Evolutionary conservation across 2,888 invertebrate genomes (phyloP), one percentile per base, ranked within the genome.

Genomic region (Drosophila nr. fundita): DNA sequence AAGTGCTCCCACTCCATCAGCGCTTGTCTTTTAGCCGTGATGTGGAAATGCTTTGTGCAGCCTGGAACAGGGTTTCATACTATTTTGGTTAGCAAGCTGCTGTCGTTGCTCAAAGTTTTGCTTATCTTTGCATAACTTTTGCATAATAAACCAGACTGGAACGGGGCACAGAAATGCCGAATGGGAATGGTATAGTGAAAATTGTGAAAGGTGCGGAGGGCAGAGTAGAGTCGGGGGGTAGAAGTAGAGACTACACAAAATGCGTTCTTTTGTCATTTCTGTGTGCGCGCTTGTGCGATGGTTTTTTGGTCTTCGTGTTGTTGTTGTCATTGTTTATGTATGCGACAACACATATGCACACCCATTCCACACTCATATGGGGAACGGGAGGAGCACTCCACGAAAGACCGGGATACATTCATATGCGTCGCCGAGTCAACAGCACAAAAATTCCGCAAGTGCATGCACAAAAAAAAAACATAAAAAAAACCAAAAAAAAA

Each of bases 71-170:
- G 64, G 83, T 68, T 60, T 42, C 53, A 70, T 68, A 70, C 77
- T 87, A 82, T 83, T 83, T 82, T 73, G 80, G 65, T 40, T 42
- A 73, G 76, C 76, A 89, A 68, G 84, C 89, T 89, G 84, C 88
- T 89, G 83, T 76, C 78, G 80, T 75, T 82, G 80, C 83, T 85
- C 86, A 86, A 82, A 80, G 89, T 84, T 89, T 89, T 87, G 91
- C 90, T 90, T 89, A 89, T 89, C 89, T 91, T 90, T 89, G 89
- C 89, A 91, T 91, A 91, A 87, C 89, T 90, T 90, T 90, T 89
- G 89, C 90, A 91, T 90, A 89, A 87, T 87, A 90, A 90, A 87
- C 89, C 89, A 89, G 75, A 72, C 84, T 67, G 88, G 70, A 73
- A 72, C 63, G 68, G 76, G 69, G 45, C 59, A 57, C 36, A 45